Percentiles rank a stretch among this genome's conserved stretches.
phyloP scores from a whole-genome alignment of 2,113 vertebrate species.

The Elgaria multicarinata region DNA sequence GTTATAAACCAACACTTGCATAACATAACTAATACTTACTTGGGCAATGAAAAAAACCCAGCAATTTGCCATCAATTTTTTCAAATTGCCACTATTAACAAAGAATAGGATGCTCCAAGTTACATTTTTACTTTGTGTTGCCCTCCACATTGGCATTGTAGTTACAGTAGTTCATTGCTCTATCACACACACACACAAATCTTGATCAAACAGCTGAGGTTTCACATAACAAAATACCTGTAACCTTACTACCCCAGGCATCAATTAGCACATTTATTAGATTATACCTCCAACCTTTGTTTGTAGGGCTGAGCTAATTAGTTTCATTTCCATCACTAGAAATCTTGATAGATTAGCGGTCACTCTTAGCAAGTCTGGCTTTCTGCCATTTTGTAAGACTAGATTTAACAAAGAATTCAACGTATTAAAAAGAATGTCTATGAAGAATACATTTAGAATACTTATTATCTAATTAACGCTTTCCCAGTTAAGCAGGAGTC shows the following conservation, averaged over 20 bases:
- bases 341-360: slow-evolving; percentile 21
- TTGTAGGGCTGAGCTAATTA: slow-evolving; percentile 32
- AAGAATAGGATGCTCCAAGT: background rate
- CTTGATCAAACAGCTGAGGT: slow-evolving; percentile 25
- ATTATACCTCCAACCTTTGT: slow-evolving; percentile 18
- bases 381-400: slow-evolving; percentile 28
- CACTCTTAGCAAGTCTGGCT: background rate
- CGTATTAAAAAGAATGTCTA: slow-evolving; percentile 10
- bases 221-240: slow-evolving; percentile 9
- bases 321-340: slow-evolving; percentile 13
- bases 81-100: background rate
- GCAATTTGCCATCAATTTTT: too few relatives aligned
- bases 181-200: background rate
- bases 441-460: slow-evolving; percentile 11
- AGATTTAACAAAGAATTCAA: slow-evolving; percentile 35
- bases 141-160: background rate
- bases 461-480: slow-evolving; percentile 11
- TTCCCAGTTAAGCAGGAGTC: slow-evolving; percentile 20
- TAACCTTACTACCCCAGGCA: background rate
- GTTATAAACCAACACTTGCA: too few relatives aligned
- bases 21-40: too few relatives aligned
- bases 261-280: background rate
- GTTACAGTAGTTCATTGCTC: slow-evolving; percentile 16
- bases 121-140: background rate
- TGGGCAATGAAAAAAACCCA: too few relatives aligned